Conservation (phyloP, 2,888 invertebrate species). For the Epicampocera succincta region DNA sequence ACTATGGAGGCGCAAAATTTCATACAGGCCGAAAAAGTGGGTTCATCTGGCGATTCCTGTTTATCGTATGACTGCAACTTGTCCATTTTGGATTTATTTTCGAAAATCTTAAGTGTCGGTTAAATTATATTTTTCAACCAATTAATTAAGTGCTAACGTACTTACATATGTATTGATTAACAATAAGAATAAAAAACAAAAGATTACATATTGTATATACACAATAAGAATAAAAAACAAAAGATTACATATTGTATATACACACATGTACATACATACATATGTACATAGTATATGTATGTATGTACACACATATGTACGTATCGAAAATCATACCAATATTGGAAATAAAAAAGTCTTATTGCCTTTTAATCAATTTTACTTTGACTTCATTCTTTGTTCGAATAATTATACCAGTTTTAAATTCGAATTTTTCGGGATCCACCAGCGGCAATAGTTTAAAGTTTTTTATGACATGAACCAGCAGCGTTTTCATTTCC, state of each 20-base stretch:
- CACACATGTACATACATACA: no score
- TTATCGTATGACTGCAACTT: constrained; percentile 73
- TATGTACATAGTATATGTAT: no score
- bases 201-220: no score
- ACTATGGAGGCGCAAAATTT: constrained; percentile 66
- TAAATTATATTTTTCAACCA: constrained; percentile 3
- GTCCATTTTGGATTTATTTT: constrained; percentile 73
- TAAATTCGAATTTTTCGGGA: constrained; percentile 62
- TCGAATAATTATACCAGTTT: constrained; percentile 56
- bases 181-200: no score
- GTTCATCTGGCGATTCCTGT: constrained; percentile 66
- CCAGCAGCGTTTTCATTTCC: constrained; percentile 76
- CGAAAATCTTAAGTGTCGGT: constrained; percentile 70
- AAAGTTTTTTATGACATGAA: constrained; percentile 73
- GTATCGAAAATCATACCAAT: no score
- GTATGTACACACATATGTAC: no score
- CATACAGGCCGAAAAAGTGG: constrained; percentile 72
- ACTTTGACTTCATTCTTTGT: constrained; percentile 57
- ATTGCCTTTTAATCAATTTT: constrained; percentile 55
- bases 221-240: no score
- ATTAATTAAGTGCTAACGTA: not conserved
- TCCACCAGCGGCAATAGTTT: constrained; percentile 71
- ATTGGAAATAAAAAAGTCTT: not conserved
- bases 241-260: no score
- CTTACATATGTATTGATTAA: not conserved